Conservation (phyloP, 2,888 invertebrate genomes). For the Eupithecia pulchellata region DNA sequence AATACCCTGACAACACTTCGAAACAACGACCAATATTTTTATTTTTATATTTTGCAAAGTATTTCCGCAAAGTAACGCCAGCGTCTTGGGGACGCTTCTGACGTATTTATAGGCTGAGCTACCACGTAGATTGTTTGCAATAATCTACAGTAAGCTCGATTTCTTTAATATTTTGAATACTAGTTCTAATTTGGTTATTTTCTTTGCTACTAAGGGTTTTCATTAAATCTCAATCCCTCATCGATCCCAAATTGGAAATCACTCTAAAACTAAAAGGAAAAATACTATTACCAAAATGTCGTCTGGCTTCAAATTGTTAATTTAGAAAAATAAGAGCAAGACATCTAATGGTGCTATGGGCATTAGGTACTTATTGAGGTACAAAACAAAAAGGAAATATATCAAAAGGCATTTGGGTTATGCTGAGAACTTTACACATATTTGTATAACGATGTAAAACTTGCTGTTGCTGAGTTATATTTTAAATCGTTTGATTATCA, state of each 20-base stretch:
- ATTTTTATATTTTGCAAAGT: too few species aligned
- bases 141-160: too few species aligned
- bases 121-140: too few species aligned
- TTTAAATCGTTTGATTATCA: neutral
- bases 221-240: too few species aligned
- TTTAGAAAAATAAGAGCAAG: slow-evolving; percentile 66
- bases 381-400: slow-evolving; percentile 41
- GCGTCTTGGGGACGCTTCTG: too few species aligned
- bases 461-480: neutral
- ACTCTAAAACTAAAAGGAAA: slow-evolving; percentile 7
- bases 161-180: too few species aligned
- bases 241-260: neutral
- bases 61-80: too few species aligned
- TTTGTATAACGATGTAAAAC: slow-evolving; percentile 1
- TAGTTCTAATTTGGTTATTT: too few species aligned
- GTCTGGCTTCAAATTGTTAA: slow-evolving; percentile 59
- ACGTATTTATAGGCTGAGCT: too few species aligned
- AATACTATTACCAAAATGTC: slow-evolving; percentile 56
- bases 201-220: too few species aligned
- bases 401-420: neutral
- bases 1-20: too few species aligned
- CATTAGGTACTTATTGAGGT: slow-evolving; percentile 33
- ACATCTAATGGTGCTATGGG: slow-evolving; percentile 53
- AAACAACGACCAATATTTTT: too few species aligned
- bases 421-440: slow-evolving; percentile 3